These are phyloP conservation scores for Toxotes lorentzi DNA, from an alignment of 2,797 vertebrate species.

Conservation along the genomic window DNA sequence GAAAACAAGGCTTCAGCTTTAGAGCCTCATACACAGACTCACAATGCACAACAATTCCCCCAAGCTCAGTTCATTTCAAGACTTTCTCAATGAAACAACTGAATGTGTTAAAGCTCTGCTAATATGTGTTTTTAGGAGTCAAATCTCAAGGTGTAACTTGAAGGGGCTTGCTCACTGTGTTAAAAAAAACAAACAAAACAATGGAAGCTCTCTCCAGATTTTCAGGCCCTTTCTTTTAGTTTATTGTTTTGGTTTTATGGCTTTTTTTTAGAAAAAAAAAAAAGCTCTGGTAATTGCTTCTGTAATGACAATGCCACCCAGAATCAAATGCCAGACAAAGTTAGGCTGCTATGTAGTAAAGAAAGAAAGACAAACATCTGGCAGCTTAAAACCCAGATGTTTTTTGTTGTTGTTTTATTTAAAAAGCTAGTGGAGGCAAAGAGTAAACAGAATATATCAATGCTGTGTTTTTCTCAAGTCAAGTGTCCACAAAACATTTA, in stretches of 20 bases:
- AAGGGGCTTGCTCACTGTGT: not conserved
- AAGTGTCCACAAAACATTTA: not conserved
- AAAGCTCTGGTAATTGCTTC: too few species aligned
- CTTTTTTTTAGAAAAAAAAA: not conserved
- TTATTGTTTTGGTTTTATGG: not conserved
- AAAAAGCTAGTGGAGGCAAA: not conserved
- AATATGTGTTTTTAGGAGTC: not conserved
- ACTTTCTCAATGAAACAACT: slow-evolving; percentile 3
- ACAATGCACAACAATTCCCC: slow-evolving; percentile 12
- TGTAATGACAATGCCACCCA: too few species aligned
- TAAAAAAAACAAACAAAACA: not conserved
- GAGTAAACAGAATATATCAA: too few species aligned
- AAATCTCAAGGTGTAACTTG: not conserved
- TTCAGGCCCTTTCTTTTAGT: not conserved
- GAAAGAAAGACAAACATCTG: not conserved
- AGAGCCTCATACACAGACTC: slow-evolving; percentile 17
- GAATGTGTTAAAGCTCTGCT: not conserved
- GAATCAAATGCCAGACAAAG: too few species aligned
- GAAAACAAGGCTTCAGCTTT: slow-evolving; percentile 47
- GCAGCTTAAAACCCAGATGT: not conserved
- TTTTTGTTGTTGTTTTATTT: not conserved
- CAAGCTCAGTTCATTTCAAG: not conserved
- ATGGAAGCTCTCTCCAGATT: not conserved
- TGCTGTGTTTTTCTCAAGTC: not conserved
- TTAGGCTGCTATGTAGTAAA: not conserved